Base-by-base conservation (phyloP, 2,797 vertebrate species). In the Coregonus sp. region DNA sequence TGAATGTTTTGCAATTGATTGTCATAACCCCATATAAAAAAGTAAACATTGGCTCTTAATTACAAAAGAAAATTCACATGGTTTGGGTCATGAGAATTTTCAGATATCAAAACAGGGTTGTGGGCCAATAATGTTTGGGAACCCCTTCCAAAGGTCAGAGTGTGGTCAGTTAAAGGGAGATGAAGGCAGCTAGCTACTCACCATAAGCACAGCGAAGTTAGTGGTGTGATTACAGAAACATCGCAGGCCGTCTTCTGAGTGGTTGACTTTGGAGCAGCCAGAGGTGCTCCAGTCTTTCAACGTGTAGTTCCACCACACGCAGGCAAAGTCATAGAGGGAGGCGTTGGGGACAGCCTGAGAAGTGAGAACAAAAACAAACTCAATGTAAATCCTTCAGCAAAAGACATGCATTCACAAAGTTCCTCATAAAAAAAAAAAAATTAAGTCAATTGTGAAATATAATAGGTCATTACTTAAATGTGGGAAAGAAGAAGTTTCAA, bases 141-240 rank as follows among this genome's bases (percentile, higher is more conserved):
- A 47, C 40, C 40, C 40, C 40, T 47, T 1, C 40, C 40, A 47
- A 11, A 47, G 40, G 40, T 47, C 40, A 11, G 40, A 47, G 40
- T 70, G 12, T 25, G 35, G 1, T 68, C 33, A 18, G 25, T 5
- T 12, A 54, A 16, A 29, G 37, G 4, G 29, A 18, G 25, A 35
- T 18, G 74, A 51, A 9, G n/a, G 12, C 1, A 56, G 18, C 56
- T 59, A 5, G 56, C 18, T 59, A 1, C 86, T 89, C 90, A 94
- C 94, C 92, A 94, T 92, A 65, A 95, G 87, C 51, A 93, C 81
- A n/a, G 93, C 93, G 52, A 95, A 96, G 85, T 93, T 93, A 47
- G 90, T 92, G 0, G 85, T 94, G 80, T 96, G 93, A 75, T 92
- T 90, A 75, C 93, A 96, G 11, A 0, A 76, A 78, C 94, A 96